Conservation (phyloP, 2,888 invertebrate genomes). For the Ennomos erosarius region DNA sequence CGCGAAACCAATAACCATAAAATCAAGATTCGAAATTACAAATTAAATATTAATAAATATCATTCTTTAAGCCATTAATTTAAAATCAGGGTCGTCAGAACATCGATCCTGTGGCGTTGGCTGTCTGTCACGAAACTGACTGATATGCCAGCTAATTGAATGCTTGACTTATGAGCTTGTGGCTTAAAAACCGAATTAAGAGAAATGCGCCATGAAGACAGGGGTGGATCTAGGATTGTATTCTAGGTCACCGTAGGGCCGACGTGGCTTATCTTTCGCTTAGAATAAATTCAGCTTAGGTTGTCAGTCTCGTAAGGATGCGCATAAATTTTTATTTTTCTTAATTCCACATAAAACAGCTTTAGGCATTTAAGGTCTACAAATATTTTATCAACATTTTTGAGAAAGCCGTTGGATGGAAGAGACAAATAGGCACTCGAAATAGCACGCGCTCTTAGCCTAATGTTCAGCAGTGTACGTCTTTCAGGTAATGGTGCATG, state of each 20-base stretch:
- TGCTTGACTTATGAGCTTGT: constrained; percentile 72
- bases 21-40: constrained; percentile 48
- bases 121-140: constrained; percentile 60
- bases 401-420: too few species aligned
- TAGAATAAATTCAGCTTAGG: too few species aligned
- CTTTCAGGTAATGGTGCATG: too few species aligned
- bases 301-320: too few species aligned
- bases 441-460: too few species aligned
- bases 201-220: constrained; percentile 33
- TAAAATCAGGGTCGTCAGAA: constrained; percentile 37
- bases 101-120: constrained; percentile 41
- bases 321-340: too few species aligned
- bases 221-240: constrained; percentile 1
- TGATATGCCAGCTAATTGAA: constrained; percentile 73
- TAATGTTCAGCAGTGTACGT: too few species aligned
- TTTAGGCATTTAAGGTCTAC: too few species aligned
- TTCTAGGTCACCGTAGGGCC: background rate
- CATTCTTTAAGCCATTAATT: constrained; percentile 52
- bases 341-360: too few species aligned
- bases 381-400: too few species aligned
- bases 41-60: constrained; percentile 54
- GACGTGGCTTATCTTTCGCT: background rate
- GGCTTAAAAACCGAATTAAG: constrained; percentile 49
- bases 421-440: too few species aligned
- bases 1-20: constrained; percentile 42